Base-by-base conservation (phyloP, 1,140 invertebrate genomes). In the Hylaeus anthracinus region DNA sequence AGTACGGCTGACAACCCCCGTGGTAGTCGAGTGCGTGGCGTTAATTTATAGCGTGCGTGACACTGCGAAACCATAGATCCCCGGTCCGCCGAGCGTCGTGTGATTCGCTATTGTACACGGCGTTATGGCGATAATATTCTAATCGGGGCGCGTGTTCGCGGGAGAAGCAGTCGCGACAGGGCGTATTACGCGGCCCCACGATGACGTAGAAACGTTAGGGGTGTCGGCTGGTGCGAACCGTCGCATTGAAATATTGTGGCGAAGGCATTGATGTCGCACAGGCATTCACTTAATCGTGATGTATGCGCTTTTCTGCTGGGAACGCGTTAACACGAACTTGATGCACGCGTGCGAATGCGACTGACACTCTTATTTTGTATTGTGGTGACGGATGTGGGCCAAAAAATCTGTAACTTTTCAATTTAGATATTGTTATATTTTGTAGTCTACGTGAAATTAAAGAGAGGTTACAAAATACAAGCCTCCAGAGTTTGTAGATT, bases 81-180 rank as follows among this genome's bases (percentile, higher is more conserved):
- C 74, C 58, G 15, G 48, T 58, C 56, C 60, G 43, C 2, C 15
- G 56, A 48, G 51, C 79, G 60, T 26, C 76, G 67, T 74, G 60
- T 76, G 72, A 76, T 85, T 83, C 85, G 74, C 72, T 65, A 67
- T 65, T 74, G 60, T 58, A 72, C 73, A 64, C 74, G n/a, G 39
- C 58, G 48, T 67, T 81, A 72, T 82, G 76, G 61, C 70, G 81
- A 79, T 82, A 86, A 85, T 86, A 86, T 86, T 70, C 84, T 86
- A 86, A 86, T 86, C 83, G 72, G 41, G 56, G 15, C 63, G 63
- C 45, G 58, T 79, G 66, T 80, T 80, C 72, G 41, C 72, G 41
- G 45, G 53, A 39, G 12, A 72, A 76, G 78, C 81, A 45, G 65
- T 60, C 45, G 56, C 58, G 67, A 63, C 67, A 72, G 51, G 15